phyloP scores from a whole-genome alignment of 2,113 vertebrate genomes.

The Passer domesticus region DNA sequence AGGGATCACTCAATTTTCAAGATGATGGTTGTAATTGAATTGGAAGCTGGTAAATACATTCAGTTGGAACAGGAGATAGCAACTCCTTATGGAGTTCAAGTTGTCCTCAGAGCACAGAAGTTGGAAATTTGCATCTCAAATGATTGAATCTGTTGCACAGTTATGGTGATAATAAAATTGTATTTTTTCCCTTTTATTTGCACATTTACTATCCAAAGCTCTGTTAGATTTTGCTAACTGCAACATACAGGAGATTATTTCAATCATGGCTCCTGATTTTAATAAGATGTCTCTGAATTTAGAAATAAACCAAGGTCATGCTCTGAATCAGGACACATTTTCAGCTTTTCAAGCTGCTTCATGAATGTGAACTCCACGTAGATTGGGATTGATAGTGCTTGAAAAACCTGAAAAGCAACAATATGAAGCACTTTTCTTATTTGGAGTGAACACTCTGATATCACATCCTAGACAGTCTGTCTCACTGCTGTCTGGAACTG shows the following conservation, averaged over 20 bases:
- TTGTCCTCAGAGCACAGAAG: not conserved
- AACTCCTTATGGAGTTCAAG: not conserved
- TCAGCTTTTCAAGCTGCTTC: not conserved
- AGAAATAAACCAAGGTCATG: not conserved
- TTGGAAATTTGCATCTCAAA: not conserved
- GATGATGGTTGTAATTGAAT: conserved; percentile 21
- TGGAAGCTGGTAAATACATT: not conserved
- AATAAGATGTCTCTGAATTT: not conserved
- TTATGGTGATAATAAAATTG: not conserved
- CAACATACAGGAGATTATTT: not conserved
- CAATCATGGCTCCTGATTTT: not conserved
- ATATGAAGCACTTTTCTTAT: not conserved
- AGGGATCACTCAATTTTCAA: conserved; percentile 27
- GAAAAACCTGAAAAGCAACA: not conserved
- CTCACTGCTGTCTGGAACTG: not conserved
- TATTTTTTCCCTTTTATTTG: not conserved
- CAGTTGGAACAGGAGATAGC: not conserved
- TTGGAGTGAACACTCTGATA: not conserved
- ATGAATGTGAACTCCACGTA: not conserved
- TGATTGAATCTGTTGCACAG: not conserved
- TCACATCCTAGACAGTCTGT: not conserved
- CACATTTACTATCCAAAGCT: not conserved
- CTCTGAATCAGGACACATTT: not conserved
- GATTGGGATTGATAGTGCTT: not conserved
- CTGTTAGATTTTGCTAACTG: not conserved